Percentiles rank a stretch among this genome's conserved stretches.
phyloP scores from a whole-genome alignment of 2,113 vertebrate species.

The Lepisosteus oculatus region DNA sequence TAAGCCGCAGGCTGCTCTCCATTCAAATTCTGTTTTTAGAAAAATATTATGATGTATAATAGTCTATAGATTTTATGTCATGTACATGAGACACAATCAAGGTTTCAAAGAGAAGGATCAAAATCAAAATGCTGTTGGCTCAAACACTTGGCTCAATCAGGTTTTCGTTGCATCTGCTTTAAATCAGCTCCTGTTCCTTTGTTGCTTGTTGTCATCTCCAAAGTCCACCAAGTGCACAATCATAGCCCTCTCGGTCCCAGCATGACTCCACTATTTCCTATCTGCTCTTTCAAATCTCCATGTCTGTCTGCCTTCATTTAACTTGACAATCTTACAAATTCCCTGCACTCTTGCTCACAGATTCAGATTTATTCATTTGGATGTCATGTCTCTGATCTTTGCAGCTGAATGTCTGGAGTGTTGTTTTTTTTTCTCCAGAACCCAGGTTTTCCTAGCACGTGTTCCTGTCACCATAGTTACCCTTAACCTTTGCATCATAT shows the following conservation, averaged over 20 bases:
- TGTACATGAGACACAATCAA: no score
- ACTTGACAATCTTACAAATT: conserved; percentile 13
- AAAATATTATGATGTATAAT: no score
- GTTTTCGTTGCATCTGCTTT: conserved; percentile 3
- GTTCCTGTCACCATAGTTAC: conserved; percentile 36
- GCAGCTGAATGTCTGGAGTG: no score
- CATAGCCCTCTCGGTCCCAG: conserved; percentile 10
- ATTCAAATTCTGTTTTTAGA: no score
- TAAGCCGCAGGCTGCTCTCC: no score
- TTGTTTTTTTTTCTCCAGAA: conserved; percentile 11
- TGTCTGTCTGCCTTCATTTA: conserved; percentile 3
- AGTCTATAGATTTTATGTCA: no score
- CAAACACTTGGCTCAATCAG: background rate
- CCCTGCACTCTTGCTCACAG: background rate
- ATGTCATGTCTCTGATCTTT: background rate
- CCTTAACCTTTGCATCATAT: conserved; percentile 35
- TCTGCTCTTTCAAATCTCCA: conserved; percentile 6
- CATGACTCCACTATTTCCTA: background rate
- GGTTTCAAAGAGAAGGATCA: no score
- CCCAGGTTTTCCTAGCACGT: conserved; percentile 21
- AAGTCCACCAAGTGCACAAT: background rate
- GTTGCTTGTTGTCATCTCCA: background rate
- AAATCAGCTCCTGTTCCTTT: background rate
- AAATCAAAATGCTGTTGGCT: no score
- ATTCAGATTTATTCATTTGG: background rate